Evolutionary conservation across 2,113 vertebrate species (phyloP), one percentile per base, ranked within the genome.

Genomic region (Tupaia chinensis): DNA sequence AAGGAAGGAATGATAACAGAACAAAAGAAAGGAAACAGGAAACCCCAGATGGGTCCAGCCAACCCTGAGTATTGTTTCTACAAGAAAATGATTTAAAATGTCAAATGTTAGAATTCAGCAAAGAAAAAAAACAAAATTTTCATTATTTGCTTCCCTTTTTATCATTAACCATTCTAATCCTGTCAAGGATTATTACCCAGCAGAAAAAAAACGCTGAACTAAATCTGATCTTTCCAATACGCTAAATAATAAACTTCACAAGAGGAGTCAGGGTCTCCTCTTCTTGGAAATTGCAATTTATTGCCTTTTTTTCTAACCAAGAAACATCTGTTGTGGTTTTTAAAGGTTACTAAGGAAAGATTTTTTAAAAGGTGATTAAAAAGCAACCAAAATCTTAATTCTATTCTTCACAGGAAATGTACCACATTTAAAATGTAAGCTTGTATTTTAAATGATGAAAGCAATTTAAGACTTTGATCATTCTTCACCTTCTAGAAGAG

Each of bases 291-390:
- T 3, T 9, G 2, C 87, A 92, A 96, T 73, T 95, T 93, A 82
- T 44, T 44, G 44, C 44, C 54, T 61, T 94, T 73, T 90, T 94
- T 22, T 94, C 97, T 96, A 97, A 65, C 25, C 34, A 69, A 93
- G 87, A 93, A 96, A 87, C 27, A 96, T 65, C n/a, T 87, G 29
- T 9, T 95, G 44, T 87, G 7, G 60, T 93, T 97, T 93, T 95
- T 86, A 96, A 87, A 96, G 93, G 69, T 70, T 97, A 85, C 70
- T 89, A 94, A 91, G 95, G 89, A 79, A 97, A 95, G 94, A 20
- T 16, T 83, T 97, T 9, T 69, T 4, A 79, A 87, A 95, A 95
- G 82, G 56, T 91, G 29, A 96, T 90, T 90, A 70, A 4, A 95
- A 97, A 97, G 87, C 58, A 86, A 95, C 34, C 22, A 23, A 89